These are phyloP conservation scores for Australoheros facetus DNA, from an alignment of 2,797 vertebrate species.

Conservation along the genomic window DNA sequence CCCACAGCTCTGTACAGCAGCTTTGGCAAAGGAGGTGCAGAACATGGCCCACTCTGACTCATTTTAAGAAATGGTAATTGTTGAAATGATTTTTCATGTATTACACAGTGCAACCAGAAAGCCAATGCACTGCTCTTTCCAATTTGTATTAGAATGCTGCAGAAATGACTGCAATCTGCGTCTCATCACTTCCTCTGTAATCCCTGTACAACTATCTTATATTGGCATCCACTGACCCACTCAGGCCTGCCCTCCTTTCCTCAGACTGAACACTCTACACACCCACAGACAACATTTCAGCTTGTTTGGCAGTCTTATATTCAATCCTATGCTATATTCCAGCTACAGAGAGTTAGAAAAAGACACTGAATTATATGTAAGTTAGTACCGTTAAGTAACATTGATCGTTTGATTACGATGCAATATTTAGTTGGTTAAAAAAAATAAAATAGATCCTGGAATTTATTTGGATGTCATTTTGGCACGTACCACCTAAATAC, in stretches of 20 bases:
- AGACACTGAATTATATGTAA: not conserved
- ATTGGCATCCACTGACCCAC: conserved; percentile 54
- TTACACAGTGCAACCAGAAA: not conserved
- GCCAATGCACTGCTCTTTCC: not conserved
- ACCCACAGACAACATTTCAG: conserved; percentile 11
- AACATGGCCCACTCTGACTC: not conserved
- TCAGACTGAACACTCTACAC: conserved; percentile 12
- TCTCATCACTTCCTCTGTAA: conserved; percentile 54
- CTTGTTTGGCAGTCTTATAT: not conserved
- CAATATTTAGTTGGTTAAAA: not conserved
- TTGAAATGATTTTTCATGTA: not conserved
- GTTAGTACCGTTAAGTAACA: not conserved
- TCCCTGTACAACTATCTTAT: conserved; percentile 48
- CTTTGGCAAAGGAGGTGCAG: not conserved
- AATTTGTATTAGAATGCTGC: conserved; percentile 30
- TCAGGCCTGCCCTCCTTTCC: conserved; percentile 19
- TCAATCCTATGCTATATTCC: not conserved
- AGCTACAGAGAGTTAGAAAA: not conserved
- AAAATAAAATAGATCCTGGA: not conserved
- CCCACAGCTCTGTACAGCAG: not conserved
- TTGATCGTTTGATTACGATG: not conserved
- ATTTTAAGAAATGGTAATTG: not conserved
- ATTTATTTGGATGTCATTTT: not conserved
- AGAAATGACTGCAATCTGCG: conserved; percentile 54
- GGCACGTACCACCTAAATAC: not conserved